phyloP scores from a whole-genome alignment of 2,113 vertebrate species.

The Cryptomyrus ogoouensis region DNA sequence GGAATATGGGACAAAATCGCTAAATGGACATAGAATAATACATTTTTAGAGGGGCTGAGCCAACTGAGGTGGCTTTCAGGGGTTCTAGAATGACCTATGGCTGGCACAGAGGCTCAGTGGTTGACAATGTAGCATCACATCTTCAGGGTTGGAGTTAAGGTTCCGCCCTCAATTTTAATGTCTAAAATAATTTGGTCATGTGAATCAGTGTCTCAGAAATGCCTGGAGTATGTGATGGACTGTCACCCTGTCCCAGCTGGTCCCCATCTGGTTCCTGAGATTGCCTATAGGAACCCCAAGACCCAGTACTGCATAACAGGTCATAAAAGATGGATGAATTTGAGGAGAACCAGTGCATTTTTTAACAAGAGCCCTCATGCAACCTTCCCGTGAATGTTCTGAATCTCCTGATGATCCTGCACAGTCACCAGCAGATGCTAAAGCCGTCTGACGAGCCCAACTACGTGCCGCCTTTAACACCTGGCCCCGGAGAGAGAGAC shows the following conservation, averaged over 20 bases:
- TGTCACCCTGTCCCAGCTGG: not conserved
- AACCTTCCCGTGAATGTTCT: not conserved
- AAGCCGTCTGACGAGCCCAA: not conserved
- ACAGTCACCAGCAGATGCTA: not conserved
- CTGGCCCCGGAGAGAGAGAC: conserved; percentile 28
- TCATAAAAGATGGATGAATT: not conserved
- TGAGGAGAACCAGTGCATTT: not conserved
- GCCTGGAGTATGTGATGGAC: not conserved
- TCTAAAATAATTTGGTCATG: not conserved
- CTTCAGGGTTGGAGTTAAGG: not conserved
- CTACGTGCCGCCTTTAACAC: not conserved
- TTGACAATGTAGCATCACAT: not conserved
- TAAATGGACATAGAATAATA: not conserved
- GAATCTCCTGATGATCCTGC: not conserved
- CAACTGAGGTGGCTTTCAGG: not conserved
- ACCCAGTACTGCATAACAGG: not conserved
- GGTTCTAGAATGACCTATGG: not conserved
- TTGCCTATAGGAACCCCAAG: not conserved
- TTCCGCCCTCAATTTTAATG: not conserved
- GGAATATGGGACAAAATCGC: not conserved
- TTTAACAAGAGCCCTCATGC: not conserved
- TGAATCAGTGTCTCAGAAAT: not conserved
- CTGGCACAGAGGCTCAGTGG: not conserved
- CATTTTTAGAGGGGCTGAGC: not conserved
- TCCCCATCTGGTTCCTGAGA: not conserved